These are phyloP conservation scores for Speoplatyrhinus poulsoni DNA, from an alignment of 2,113 vertebrate species.

Conservation along the genomic window DNA sequence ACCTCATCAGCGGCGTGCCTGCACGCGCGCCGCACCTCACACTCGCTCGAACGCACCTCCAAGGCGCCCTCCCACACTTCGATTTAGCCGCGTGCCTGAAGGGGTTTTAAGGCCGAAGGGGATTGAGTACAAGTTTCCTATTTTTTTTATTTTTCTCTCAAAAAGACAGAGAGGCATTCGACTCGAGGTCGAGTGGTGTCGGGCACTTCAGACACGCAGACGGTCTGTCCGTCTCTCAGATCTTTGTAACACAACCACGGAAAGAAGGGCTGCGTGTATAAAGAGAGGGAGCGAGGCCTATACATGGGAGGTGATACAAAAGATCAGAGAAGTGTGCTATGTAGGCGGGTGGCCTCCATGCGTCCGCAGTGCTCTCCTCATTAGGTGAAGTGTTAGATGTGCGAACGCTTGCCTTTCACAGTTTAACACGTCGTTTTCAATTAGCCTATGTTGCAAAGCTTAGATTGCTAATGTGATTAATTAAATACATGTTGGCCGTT, in stretches of 20 bases:
- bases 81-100: not conserved
- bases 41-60: not conserved
- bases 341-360: not conserved
- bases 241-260: not conserved
- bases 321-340: not conserved
- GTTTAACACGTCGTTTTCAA: conserved; percentile 11
- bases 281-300: not conserved
- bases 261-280: not conserved
- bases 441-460: conserved; percentile 28
- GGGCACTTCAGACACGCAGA: conserved; percentile 5
- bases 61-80: not conserved
- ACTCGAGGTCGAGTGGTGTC: conserved; percentile 4
- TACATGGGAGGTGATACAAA: not conserved
- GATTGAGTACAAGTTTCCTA: not conserved
- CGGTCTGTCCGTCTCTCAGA: conserved; percentile 7
- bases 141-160: not conserved
- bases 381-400: conserved; percentile 16
- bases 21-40: conserved; percentile 10
- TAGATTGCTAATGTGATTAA: conserved; percentile 34
- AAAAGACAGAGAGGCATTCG: not conserved
- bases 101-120: not conserved
- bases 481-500: conserved; percentile 36
- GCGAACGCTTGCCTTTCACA: conserved; percentile 15
- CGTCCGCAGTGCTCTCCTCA: conserved; percentile 1
- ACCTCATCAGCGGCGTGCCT: conserved; percentile 26